A percentile compares a stretch with the other conserved stretches of the same genome.
Conservation (phyloP, 2,113 vertebrate genomes). For the Hypanus sabinus region DNA sequence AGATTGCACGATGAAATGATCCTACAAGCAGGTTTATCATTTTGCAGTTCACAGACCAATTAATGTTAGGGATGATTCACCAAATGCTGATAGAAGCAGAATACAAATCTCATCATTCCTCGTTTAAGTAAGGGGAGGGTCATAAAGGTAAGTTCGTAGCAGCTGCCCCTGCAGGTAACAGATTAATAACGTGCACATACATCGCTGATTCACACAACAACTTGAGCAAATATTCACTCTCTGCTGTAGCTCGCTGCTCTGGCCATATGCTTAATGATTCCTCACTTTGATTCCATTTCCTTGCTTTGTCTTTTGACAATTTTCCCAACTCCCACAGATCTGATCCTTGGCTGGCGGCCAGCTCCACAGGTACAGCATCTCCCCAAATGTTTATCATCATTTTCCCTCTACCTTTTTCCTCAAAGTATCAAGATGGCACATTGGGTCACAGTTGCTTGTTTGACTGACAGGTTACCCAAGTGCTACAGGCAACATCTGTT, state of each 20-base stretch:
- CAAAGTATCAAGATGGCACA: background rate
- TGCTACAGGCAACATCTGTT: background rate
- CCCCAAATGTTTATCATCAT: background rate
- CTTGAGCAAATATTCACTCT: background rate
- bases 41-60: conserved; percentile 44
- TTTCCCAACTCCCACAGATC: background rate
- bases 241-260: background rate
- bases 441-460: background rate
- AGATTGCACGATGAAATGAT: conserved; percentile 40
- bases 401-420: background rate
- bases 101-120: conserved; percentile 41
- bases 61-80: conserved; percentile 39
- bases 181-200: conserved; percentile 39
- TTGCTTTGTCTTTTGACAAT: background rate
- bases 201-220: background rate
- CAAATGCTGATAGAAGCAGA: conserved; percentile 39
- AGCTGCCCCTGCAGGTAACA: background rate
- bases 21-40: conserved; percentile 38
- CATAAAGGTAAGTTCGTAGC: conserved; percentile 30
- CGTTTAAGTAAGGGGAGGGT: conserved; percentile 36
- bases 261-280: background rate
- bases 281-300: background rate
- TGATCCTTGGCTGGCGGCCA: background rate
- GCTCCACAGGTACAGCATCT: background rate
- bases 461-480: background rate